Base-by-base conservation (phyloP, 2,797 vertebrate species). In the Oreortyx pictus region DNA sequence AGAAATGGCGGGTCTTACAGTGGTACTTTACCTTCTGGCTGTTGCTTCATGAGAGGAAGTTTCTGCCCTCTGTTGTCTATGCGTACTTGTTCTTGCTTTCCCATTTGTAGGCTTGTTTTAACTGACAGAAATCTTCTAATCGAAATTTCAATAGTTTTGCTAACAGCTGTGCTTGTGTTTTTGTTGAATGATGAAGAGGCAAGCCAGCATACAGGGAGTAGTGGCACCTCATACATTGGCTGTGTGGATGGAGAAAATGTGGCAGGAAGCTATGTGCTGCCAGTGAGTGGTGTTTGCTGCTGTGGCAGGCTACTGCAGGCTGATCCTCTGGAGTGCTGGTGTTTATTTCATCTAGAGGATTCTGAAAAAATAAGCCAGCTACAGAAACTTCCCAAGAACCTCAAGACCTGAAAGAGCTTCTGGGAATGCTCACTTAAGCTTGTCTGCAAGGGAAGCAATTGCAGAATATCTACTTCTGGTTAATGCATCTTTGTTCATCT, bases 151-250 rank as follows among this genome's bases (percentile, higher is more conserved):
- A 13, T 33, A 44, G 17, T 31, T 71, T 65, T 35, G 43, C 52
- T 11, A 59, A 50, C 20, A 59, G 56, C 47, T 46, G 43, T 0
- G 0, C 29, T 29, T 41, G 43, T 22, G 10, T 14, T 44, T 0
- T 52, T 77, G 11, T 39, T 3, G 52, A 14, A 61, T 37, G 74
- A 56, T 12, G 62, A 39, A 43, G 11, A 57, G 41, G 46, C 1
- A 57, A 74, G 61, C 18, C 43, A n/a, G 50, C 33, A 20, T 31
- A 43, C 37, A 27, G 37, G 37, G 31, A 23, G 25, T 41, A 44
- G n/a, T 67, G 60, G 59, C 2, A 3, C n/a, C 57, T 64, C 39
- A 8, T 5, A 4, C 11, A 43, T 15, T 62, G 73, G 3, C 61
- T 74, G 67, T 18, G 25, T 2, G 31, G 61, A 56, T 57, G 73